Conservation (phyloP, 2,888 invertebrate species). For the Drosophila maculinotata region DNA sequence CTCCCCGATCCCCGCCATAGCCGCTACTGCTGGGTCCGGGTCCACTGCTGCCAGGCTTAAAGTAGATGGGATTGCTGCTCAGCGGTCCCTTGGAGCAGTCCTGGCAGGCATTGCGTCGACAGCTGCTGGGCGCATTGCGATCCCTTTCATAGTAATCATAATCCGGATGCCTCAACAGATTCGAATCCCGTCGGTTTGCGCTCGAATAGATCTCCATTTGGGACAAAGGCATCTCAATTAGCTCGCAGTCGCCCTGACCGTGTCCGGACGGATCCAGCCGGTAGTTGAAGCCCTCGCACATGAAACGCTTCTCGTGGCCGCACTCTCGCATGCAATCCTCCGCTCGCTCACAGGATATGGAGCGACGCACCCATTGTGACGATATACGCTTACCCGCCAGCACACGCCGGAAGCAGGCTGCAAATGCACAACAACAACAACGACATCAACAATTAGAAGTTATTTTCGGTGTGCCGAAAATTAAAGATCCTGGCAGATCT, state of each 20-base stretch:
- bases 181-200: conserved; percentile 86
- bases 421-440: conserved; percentile 43
- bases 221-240: conserved; percentile 90
- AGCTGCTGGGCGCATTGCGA: conserved; percentile 89
- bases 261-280: conserved; percentile 90
- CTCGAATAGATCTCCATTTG: conserved; percentile 88
- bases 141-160: conserved; percentile 93
- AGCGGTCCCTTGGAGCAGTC: conserved; percentile 82
- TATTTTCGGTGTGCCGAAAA: conserved; percentile 16
- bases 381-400: conserved; percentile 90
- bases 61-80: conserved; percentile 76
- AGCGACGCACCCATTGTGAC: conserved; percentile 89
- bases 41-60: conserved; percentile 76
- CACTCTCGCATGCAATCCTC: conserved; percentile 92
- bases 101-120: conserved; percentile 84
- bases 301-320: conserved; percentile 90
- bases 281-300: conserved; percentile 94
- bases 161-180: conserved; percentile 86
- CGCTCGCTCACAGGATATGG: conserved; percentile 89
- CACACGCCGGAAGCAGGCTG: conserved; percentile 92
- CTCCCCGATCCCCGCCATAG: conserved; percentile 54
- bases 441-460: neutral
- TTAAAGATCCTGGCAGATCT: neutral
- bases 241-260: conserved; percentile 91
- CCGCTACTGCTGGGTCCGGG: conserved; percentile 50